These are phyloP conservation scores for Nipponia nippon DNA, from an alignment of 2,113 vertebrate species.

Conservation along the genomic window DNA sequence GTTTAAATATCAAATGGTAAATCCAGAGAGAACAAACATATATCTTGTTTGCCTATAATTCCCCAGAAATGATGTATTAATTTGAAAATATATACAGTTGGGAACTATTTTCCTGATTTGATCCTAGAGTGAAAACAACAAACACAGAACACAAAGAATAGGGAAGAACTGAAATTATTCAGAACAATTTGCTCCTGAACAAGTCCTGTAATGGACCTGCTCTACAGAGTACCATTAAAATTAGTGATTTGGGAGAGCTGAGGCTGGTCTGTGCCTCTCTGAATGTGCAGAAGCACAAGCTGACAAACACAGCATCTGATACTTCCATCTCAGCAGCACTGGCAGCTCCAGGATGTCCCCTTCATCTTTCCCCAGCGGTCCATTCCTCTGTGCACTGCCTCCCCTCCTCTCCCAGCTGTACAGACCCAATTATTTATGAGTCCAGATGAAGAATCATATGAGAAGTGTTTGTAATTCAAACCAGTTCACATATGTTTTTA, in stretches of 20 bases:
- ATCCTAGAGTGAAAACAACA: not conserved
- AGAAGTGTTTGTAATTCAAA: constrained; percentile 40
- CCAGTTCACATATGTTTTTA: constrained; percentile 31
- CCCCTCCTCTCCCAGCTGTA: not conserved
- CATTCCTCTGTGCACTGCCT: not conserved
- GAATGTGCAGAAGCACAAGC: not conserved
- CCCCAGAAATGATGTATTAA: not conserved
- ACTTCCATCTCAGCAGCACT: not conserved
- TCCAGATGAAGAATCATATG: constrained; percentile 24
- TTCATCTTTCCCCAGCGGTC: not conserved
- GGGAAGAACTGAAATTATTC: not conserved
- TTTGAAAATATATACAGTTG: not conserved
- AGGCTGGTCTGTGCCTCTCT: not conserved
- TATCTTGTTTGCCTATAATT: not conserved
- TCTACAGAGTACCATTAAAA: not conserved
- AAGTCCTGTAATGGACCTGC: not conserved
- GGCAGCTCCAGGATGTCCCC: not conserved
- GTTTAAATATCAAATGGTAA: not conserved
- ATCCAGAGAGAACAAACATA: not conserved
- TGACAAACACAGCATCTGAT: not conserved
- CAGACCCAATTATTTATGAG: not conserved
- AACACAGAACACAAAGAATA: not conserved
- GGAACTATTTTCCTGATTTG: not conserved
- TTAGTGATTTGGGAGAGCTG: not conserved
- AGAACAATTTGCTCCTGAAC: not conserved